phyloP scores from a whole-genome alignment of 64 coral and sea anemone species.

The Anthopleura sola region DNA sequence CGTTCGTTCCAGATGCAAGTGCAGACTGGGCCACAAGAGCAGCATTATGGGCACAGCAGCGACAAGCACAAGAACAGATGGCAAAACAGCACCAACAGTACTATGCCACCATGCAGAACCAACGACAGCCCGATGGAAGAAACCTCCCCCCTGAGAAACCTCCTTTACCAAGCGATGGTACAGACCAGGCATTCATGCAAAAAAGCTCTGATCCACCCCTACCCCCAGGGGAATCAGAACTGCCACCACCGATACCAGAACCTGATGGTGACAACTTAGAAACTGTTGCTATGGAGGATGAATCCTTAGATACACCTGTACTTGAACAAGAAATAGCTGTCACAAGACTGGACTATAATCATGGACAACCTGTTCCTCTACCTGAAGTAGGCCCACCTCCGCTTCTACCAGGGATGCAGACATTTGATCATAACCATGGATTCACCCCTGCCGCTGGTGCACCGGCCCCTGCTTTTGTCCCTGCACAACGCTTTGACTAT shows the following conservation, averaged over 20 bases:
- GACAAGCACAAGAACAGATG: constrained; percentile 81
- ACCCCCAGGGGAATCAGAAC: constrained; percentile 61
- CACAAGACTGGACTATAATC: constrained; percentile 63
- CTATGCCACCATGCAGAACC: constrained; percentile 47
- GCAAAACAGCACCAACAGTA: constrained; percentile 73
- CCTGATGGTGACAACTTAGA: constrained; percentile 75
- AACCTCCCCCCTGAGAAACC: constrained; percentile 32
- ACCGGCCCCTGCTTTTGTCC: constrained; percentile 37
- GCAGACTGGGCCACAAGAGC: constrained; percentile 91
- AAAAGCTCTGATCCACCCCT: constrained; percentile 48
- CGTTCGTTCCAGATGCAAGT: constrained; percentile 48
- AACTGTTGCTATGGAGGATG: constrained; percentile 95
- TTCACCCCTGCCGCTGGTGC: constrained; percentile 47
- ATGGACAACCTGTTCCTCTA: constrained; percentile 39
- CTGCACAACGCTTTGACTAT: constrained; percentile 84
- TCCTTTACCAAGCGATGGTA: constrained; percentile 3
- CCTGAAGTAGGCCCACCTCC: constrained; percentile 29
- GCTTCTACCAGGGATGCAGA: constrained; percentile 57
- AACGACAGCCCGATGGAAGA: constrained; percentile 21
- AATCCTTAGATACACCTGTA: constrained; percentile 16
- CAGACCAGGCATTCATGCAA: not conserved
- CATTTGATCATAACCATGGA: constrained; percentile 91
- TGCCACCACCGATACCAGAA: constrained; percentile 40
- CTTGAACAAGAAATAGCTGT: constrained; percentile 7
- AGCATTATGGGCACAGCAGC: constrained; percentile 92